Evolutionary conservation across 1,140 invertebrate species (phyloP), one percentile per base, ranked within the genome.

Genomic region (Zaprionus africanus): DNA sequence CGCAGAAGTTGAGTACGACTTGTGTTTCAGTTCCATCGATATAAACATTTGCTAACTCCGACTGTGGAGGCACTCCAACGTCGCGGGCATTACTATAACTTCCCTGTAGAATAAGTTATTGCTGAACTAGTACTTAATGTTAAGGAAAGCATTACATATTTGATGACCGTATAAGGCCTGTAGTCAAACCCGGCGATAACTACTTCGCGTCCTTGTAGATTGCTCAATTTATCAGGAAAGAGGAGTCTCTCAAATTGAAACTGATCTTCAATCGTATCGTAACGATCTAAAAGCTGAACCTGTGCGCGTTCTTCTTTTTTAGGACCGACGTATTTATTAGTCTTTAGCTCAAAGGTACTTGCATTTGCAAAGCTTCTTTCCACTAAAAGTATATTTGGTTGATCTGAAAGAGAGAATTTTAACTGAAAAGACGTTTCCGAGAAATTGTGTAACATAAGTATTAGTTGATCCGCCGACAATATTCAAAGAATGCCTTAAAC

Each of bases 11-110:
- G 19, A 84, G 38, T 7, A 92, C 61, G 5, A 92, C 69, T 2
- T 72, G 78, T 0, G 77, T 81, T 46, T 92, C 91, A 1, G 91
- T 92, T 9, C 88, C 91, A 73, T 92, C 91, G 2, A 91, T 80
- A 22, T 78, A 81, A 0, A 82, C 79, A 17, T 63, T 26, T 4
- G 62, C n/a, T 1, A 56, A 13, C 0, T 58, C 41, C 17, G 68
- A 79, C 0, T 70, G 26, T 24, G 22, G 0, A 0, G 51, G 4
- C 1, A 70, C 64, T 12, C 62, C 77, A 15, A 90, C n/a, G 67
- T 90, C 72, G 0, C 36, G 66, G 1, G 73, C 69, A 64, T 90
- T 90, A 22, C 54, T 56, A 0, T 17, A n/a, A 0, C 7, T 59
- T 34, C 19, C 49, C 83, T 87, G 53, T 13, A 38, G 6, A 61